Evolutionary conservation across 2,888 invertebrate species (phyloP).

Genomic region (Pyrrhia umbra): DNA sequence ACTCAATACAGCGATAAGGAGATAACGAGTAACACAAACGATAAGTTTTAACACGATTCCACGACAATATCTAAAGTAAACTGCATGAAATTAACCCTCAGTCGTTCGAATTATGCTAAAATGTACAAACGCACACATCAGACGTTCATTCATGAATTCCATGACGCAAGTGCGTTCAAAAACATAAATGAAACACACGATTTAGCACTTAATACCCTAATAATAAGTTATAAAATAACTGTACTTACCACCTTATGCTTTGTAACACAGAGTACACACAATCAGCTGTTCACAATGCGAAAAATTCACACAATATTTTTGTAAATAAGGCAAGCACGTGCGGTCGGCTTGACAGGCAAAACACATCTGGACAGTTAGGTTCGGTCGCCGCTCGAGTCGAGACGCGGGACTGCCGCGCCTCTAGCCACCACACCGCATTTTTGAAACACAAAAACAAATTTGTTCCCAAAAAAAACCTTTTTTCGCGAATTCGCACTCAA

Average conservation of each 20-base stretch:
- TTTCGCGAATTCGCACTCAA: constrained; percentile 24
- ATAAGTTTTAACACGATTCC: constrained; percentile 24
- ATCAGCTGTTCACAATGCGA: constrained; percentile 70
- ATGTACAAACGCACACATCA: constrained; percentile 41
- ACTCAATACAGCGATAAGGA: constrained; percentile 14
- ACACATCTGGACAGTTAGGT: constrained; percentile 72
- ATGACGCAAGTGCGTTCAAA: constrained; percentile 56
- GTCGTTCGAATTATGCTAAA: constrained; percentile 55
- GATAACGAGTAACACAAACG: constrained; percentile 27
- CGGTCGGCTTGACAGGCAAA: constrained; percentile 66
- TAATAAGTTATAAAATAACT: constrained; percentile 47
- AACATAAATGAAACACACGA: constrained; percentile 46
- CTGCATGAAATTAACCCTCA: constrained; percentile 43
- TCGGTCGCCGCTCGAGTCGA: constrained; percentile 71
- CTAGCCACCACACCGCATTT: constrained; percentile 82
- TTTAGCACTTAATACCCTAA: constrained; percentile 31
- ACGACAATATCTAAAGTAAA: constrained; percentile 24
- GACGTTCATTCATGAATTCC: constrained; percentile 63
- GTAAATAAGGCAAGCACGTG: constrained; percentile 67
- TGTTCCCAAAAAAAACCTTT: constrained; percentile 55
- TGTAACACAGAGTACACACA: constrained; percentile 63
- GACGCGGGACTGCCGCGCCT: constrained; percentile 80
- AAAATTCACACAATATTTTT: constrained; percentile 59
- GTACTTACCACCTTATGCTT: constrained; percentile 53
- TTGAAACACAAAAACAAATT: constrained; percentile 65